These are phyloP conservation scores for Microcebus ravelobensis DNA, from an alignment of 2,113 vertebrate genomes.

Conservation along the genomic window DNA sequence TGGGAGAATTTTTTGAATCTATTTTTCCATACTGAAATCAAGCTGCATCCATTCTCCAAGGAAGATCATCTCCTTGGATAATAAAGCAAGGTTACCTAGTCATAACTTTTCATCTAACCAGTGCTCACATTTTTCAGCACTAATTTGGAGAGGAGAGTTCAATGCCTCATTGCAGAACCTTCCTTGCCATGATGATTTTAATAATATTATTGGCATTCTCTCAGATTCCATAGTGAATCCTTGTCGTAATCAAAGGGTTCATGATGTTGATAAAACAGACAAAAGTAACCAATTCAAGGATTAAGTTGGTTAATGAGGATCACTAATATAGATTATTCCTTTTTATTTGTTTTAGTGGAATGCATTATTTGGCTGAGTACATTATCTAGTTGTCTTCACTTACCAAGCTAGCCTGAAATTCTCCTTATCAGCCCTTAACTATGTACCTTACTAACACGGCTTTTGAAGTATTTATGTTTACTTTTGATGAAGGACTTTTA, in stretches of 20 bases:
- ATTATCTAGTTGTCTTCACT: neutral
- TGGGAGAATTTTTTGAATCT: neutral
- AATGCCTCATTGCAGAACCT: neutral
- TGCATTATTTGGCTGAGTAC: neutral
- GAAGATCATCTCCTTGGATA: neutral
- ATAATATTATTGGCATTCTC: neutral
- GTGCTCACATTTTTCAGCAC: neutral
- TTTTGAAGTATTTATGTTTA: conserved; percentile 27
- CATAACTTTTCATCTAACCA: neutral
- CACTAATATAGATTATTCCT: neutral
- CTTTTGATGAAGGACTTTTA: neutral
- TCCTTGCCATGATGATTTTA: neutral
- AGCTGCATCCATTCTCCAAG: neutral
- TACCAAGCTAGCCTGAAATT: neutral
- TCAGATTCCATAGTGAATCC: neutral
- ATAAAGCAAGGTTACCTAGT: neutral
- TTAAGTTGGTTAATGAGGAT: neutral
- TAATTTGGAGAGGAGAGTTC: neutral
- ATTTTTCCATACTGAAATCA: neutral
- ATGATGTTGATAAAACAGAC: neutral
- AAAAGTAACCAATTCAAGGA: neutral
- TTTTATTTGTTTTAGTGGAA: neutral
- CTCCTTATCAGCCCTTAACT: neutral
- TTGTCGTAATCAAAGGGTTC: neutral
- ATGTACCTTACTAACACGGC: neutral